A percentile compares a stretch with the other conserved stretches of the same genome.
phyloP scores from a whole-genome alignment of 2,113 vertebrate species.

The Cyanistes caeruleus region DNA sequence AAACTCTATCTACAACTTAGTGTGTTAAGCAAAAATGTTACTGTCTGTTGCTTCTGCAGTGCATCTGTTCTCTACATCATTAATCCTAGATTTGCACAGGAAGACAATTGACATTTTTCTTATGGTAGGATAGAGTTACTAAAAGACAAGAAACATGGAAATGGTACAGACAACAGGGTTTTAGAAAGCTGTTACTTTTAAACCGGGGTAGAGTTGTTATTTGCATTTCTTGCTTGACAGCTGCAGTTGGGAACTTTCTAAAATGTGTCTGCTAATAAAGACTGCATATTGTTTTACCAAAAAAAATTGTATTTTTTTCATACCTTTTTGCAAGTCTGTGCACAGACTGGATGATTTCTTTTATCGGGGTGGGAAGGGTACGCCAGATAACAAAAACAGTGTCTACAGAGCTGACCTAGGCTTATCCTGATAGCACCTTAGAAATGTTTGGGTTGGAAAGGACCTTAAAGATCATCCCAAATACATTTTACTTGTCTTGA shows the following conservation, averaged over 20 bases:
- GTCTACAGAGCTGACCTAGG: background rate
- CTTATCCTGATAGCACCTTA: background rate
- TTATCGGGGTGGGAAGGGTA: background rate
- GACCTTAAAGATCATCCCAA: background rate
- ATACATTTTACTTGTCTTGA: background rate
- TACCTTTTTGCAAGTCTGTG: background rate
- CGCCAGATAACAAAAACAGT: background rate
- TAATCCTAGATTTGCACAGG: constrained; percentile 21
- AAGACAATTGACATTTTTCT: constrained; percentile 31
- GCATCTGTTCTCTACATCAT: constrained; percentile 23
- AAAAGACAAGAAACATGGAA: constrained; percentile 4
- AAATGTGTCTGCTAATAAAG: background rate
- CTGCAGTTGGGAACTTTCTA: background rate
- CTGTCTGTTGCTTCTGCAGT: background rate
- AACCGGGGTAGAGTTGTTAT: background rate
- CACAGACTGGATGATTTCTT: background rate
- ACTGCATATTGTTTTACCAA: background rate
- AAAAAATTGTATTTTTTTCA: background rate
- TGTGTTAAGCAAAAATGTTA: background rate
- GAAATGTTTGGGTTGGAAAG: background rate
- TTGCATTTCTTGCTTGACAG: constrained; percentile 36
- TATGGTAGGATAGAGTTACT: background rate
- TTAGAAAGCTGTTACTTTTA: constrained; percentile 27
- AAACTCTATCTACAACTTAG: background rate
- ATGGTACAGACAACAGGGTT: background rate